Evolutionary conservation across 37 sponge, comb jelly and placozoan species (phyloP).

Genomic region (Agelas oroides): DNA sequence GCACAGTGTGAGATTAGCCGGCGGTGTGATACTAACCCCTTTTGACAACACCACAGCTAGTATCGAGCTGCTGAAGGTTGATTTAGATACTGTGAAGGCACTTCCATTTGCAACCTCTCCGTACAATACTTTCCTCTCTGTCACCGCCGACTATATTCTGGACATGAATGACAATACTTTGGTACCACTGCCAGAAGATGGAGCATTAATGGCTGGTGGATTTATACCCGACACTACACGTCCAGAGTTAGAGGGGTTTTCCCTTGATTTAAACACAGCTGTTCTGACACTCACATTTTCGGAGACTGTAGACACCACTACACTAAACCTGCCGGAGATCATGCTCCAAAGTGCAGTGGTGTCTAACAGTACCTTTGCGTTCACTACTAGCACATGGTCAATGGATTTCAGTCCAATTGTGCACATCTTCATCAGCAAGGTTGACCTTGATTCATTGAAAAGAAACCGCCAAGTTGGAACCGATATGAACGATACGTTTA

Average conservation of each 20-base stretch:
- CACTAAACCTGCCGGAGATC: conserved; percentile 47
- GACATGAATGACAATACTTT: conserved; percentile 82
- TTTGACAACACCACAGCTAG: conserved; percentile 34
- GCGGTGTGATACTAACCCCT: conserved; percentile 64
- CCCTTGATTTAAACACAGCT: conserved; percentile 76
- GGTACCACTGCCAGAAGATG: conserved; percentile 22
- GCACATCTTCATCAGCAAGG: conserved; percentile 50
- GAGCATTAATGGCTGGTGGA: conserved; percentile 24
- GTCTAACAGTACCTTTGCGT: conserved; percentile 40
- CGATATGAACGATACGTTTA: conserved; percentile 48
- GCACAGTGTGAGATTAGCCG: conserved; percentile 41
- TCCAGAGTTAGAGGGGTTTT: conserved; percentile 59
- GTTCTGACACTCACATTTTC: conserved; percentile 74
- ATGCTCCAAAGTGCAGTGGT: conserved; percentile 56
- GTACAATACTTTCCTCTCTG: conserved; percentile 52
- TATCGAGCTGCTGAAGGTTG: conserved; percentile 53
- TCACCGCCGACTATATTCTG: conserved; percentile 43
- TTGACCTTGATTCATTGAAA: conserved; percentile 75
- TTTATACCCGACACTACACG: conserved; percentile 75
- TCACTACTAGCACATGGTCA: conserved; percentile 36
- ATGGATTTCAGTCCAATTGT: conserved; percentile 39
- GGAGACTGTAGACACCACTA: conserved; percentile 81
- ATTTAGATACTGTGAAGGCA: conserved; percentile 82
- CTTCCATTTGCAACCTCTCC: conserved; percentile 61
- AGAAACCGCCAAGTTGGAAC: conserved; percentile 70